These are phyloP conservation scores for Alces alces DNA, from an alignment of 2,113 vertebrate species.

Conservation along the genomic window DNA sequence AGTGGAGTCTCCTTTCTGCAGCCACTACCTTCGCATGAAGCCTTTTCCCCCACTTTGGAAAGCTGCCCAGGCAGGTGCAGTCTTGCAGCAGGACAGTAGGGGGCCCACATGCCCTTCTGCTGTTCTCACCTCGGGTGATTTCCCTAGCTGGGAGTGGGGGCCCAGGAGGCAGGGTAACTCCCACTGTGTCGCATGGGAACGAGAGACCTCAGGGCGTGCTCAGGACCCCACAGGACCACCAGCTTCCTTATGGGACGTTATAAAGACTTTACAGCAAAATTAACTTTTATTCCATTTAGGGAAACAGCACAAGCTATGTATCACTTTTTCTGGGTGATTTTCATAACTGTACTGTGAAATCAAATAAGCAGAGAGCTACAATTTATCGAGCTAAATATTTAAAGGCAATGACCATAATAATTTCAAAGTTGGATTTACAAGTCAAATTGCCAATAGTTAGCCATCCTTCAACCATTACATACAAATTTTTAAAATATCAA, in stretches of 20 bases:
- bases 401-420: not conserved
- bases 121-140: not conserved
- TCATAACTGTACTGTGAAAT: slow-evolving; percentile 1
- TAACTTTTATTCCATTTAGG: not conserved
- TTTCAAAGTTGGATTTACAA: not conserved
- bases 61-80: not conserved
- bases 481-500: not conserved
- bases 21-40: not conserved
- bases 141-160: not conserved
- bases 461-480: not conserved
- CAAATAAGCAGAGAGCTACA: slow-evolving; percentile 12
- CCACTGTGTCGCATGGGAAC: not conserved
- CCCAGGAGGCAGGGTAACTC: not conserved
- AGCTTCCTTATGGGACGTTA: not conserved
- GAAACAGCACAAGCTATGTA: not conserved
- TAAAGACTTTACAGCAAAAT: not conserved
- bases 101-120: not conserved
- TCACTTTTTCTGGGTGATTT: slow-evolving; percentile 4
- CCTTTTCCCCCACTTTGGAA: not conserved
- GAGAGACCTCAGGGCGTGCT: not conserved
- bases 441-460: not conserved
- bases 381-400: not conserved
- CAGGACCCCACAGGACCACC: not conserved
- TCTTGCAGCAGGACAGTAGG: slow-evolving; percentile 31
- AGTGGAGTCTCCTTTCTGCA: not conserved